A percentile compares a stretch with the other conserved stretches of the same genome.
Conservation (phyloP, 2,797 vertebrate genomes). For the Helarctos malayanus region DNA sequence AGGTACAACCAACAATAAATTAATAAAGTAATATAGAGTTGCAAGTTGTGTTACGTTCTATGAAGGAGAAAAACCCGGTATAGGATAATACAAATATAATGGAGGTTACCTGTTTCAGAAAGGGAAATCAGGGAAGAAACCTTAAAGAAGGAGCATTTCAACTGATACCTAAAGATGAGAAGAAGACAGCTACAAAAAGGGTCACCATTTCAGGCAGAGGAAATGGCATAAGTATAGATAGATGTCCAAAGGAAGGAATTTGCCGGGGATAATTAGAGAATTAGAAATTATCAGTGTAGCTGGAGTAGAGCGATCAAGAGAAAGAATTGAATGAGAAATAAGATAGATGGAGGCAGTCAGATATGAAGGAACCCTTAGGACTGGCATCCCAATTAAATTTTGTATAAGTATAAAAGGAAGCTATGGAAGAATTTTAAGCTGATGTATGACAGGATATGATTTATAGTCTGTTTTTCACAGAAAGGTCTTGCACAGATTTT, state of each 20-base stretch:
- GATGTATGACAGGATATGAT: neutral
- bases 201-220: neutral
- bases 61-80: neutral
- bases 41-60: neutral
- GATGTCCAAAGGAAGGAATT: neutral
- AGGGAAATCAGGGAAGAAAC: neutral
- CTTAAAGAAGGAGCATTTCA: neutral
- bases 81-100: neutral
- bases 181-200: neutral
- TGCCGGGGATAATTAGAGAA: neutral
- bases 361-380: neutral
- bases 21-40: neutral
- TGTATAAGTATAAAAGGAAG: neutral
- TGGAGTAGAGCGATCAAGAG: neutral
- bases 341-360: neutral
- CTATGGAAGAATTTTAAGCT: neutral
- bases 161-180: neutral
- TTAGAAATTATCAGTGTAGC: neutral
- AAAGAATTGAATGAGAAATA: neutral
- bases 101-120: neutral
- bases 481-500: neutral
- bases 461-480: neutral
- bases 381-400: neutral
- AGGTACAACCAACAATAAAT: neutral
- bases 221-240: neutral